These are phyloP conservation scores for Pachyrhynchus sulphureomaculatus DNA, from an alignment of 1,140 invertebrate genomes.

Conservation along the genomic window DNA sequence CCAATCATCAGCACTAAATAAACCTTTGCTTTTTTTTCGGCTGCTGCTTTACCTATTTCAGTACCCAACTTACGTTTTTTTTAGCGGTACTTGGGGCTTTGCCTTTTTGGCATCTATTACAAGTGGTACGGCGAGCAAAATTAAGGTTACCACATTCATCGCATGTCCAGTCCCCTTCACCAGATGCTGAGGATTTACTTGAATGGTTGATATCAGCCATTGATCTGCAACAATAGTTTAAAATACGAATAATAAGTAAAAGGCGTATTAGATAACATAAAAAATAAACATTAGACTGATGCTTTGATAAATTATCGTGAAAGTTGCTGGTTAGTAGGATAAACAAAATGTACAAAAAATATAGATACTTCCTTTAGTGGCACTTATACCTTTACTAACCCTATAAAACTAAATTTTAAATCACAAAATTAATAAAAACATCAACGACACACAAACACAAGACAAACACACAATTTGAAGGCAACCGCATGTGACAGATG, in stretches of 20 bases:
- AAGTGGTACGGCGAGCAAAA: slow-evolving; percentile 85
- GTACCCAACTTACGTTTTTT: slow-evolving; percentile 91
- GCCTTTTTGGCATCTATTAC: slow-evolving; percentile 88
- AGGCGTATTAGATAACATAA: background rate
- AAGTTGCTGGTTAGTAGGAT: background rate
- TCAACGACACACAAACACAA: slow-evolving; percentile 20
- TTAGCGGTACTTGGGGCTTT: slow-evolving; percentile 53
- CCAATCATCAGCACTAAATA: slow-evolving; percentile 99
- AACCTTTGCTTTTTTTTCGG: slow-evolving; percentile 96
- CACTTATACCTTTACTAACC: slow-evolving; percentile 34
- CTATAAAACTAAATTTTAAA: slow-evolving; percentile 16
- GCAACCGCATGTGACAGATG: background rate
- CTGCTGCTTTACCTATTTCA: slow-evolving; percentile 96
- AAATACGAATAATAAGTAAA: background rate
- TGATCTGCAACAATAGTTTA: slow-evolving; percentile 13
- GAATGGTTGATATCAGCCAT: slow-evolving; percentile 34
- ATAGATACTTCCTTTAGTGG: slow-evolving; percentile 30
- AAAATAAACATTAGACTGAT: background rate
- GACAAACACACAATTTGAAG: background rate
- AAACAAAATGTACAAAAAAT: slow-evolving; percentile 12
- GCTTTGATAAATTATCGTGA: background rate
- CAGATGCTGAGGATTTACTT: slow-evolving; percentile 35
- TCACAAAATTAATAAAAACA: slow-evolving; percentile 14
- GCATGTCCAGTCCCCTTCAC: slow-evolving; percentile 60
- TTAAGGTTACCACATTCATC: slow-evolving; percentile 87